These are phyloP conservation scores for Temnothorax ravouxi DNA, from an alignment of 2,888 invertebrate genomes.

Conservation along the genomic window DNA sequence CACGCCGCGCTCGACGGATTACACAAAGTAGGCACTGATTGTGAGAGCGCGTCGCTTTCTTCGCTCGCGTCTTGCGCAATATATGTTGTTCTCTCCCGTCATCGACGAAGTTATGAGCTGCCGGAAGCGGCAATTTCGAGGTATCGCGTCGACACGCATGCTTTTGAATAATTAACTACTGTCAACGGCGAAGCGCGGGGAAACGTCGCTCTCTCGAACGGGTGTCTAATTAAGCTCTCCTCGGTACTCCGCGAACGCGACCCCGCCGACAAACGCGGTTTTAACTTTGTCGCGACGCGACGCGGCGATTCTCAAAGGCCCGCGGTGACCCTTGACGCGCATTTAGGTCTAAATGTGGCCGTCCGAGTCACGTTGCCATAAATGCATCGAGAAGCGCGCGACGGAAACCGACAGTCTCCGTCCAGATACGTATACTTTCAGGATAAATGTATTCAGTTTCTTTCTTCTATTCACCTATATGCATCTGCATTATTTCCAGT, in stretches of 20 bases:
- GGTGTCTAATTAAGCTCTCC: slow-evolving; percentile 69
- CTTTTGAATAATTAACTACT: slow-evolving; percentile 70
- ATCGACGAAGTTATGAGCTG: slow-evolving; percentile 7
- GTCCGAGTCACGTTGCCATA: neutral
- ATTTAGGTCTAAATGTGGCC: slow-evolving; percentile 44
- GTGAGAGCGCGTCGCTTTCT: neutral
- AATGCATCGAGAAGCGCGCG: neutral
- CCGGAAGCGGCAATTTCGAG: slow-evolving; percentile 41
- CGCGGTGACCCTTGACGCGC: neutral
- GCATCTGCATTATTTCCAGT: too few species aligned
- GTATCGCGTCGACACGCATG: slow-evolving; percentile 29
- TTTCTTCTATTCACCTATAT: neutral
- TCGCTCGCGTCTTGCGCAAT: slow-evolving; percentile 16
- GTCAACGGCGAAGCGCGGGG: slow-evolving; percentile 61
- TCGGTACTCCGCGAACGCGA: slow-evolving; percentile 35
- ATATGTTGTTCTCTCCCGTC: neutral
- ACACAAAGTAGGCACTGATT: neutral
- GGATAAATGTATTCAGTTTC: neutral
- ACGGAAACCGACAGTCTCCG: neutral
- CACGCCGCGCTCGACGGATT: neutral
- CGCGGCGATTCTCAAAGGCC: slow-evolving; percentile 41
- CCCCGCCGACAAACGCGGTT: slow-evolving; percentile 36
- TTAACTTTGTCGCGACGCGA: slow-evolving; percentile 29
- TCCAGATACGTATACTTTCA: neutral
- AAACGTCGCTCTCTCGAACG: slow-evolving; percentile 62